Evolutionary conservation across 1,140 invertebrate genomes (phyloP), one percentile per base, ranked within the genome.

Genomic region (Drosophila virilis): DNA sequence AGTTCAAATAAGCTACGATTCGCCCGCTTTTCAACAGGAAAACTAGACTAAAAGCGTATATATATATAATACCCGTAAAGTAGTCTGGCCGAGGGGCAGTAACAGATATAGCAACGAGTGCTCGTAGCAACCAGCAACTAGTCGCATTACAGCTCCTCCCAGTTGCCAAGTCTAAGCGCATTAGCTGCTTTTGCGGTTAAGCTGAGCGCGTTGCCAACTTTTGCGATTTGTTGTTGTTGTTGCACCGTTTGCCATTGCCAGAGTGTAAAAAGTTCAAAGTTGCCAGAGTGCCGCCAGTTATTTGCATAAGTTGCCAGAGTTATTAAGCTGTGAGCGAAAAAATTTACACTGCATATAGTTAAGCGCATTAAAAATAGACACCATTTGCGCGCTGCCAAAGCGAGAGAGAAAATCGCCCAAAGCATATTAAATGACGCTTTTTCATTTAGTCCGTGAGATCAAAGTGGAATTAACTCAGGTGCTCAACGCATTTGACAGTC

Each of bases 301-400:
- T 88, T 88, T 88, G 83, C 83, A 88, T 88, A 83, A 88, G 83
- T 89, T 89, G 76, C 81, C 83, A 80, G 79, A 83, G 83, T 89
- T 86, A 86, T 86, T 89, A 88, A 88, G 76, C 83, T 74, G 65
- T 57, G 57, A 78, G 65, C 72, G 68, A 45, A 82, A 55, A 71
- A 75, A 65, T 54, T 57, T 22, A 38, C 64, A 51, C 72, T 69
- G 76, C 84, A 83, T 74, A 82, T 68, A 74, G 64, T 89, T 89
- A 83, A 88, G 83, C 83, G 84, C 84, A 88, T 88, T 88, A 83
- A 77, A 75, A 74, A 80, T 89, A 52, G 84, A 80, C 67, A 74
- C 66, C 73, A 62, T 54, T 43, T 66, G 43, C 13, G 51, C 8
- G 32, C 28, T 13, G 6, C 9, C 6, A 15, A 10, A 17, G 35